These are phyloP conservation scores for Eriosoma lanigerum DNA, from an alignment of 1,140 invertebrate genomes.

Conservation along the genomic window DNA sequence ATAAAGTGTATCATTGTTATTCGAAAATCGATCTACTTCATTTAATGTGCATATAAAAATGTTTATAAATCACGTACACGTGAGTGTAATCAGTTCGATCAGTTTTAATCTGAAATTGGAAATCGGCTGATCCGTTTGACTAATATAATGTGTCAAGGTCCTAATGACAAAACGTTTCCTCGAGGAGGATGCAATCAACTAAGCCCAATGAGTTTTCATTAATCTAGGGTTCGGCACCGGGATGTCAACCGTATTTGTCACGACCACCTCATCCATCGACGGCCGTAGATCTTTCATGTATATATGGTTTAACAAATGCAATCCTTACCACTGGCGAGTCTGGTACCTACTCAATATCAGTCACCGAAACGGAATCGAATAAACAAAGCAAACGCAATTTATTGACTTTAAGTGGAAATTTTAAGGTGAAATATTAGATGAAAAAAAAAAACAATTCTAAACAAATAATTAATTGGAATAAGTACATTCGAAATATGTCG, in stretches of 20 bases:
- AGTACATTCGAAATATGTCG: background rate
- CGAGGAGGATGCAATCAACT: constrained; percentile 43
- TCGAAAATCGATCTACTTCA: constrained; percentile 13
- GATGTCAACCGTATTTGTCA: constrained; percentile 51
- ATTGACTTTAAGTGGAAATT: background rate
- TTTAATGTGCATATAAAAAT: constrained; percentile 17
- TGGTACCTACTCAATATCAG: constrained; percentile 34
- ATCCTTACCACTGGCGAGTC: constrained; percentile 26
- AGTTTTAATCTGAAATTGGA: constrained; percentile 46
- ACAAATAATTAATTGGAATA: constrained; percentile 29
- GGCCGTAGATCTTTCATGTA: constrained; percentile 1
- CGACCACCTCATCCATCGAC: constrained; percentile 25
- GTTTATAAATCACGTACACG: constrained; percentile 27
- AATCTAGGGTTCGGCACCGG: constrained; percentile 37
- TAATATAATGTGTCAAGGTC: constrained; percentile 49
- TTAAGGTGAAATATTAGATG: background rate
- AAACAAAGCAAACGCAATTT: constrained; percentile 32
- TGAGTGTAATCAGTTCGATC: constrained; percentile 26
- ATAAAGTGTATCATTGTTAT: background rate
- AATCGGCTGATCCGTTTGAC: constrained; percentile 47
- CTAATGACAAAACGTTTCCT: constrained; percentile 46
- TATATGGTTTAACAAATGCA: constrained; percentile 35
- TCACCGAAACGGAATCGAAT: constrained; percentile 22
- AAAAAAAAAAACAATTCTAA: background rate
- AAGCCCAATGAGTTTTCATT: constrained; percentile 49